phyloP scores from a whole-genome alignment of 2,888 invertebrate species.

The Cataglyphis livida region DNA sequence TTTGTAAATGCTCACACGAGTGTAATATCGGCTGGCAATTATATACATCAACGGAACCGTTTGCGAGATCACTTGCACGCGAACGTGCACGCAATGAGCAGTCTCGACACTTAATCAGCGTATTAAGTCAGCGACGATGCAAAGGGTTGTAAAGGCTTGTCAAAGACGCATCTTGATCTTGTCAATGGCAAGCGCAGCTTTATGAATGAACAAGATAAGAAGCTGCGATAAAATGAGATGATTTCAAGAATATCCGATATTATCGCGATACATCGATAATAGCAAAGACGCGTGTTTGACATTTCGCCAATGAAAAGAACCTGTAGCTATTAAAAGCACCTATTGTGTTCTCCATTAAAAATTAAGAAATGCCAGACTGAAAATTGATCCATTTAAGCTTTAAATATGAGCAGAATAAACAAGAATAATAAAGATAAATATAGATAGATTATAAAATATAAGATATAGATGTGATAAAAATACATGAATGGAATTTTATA shows the following conservation, averaged over 20 bases:
- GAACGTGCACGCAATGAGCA: slow-evolving; percentile 49
- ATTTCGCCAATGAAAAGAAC: slow-evolving; percentile 19
- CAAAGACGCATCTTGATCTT: slow-evolving; percentile 35
- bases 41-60: slow-evolving; percentile 16
- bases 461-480: background rate
- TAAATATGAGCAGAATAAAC: background rate
- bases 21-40: slow-evolving; percentile 44
- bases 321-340: background rate
- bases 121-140: slow-evolving; percentile 41
- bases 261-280: background rate
- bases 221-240: background rate
- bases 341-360: slow-evolving; percentile 15
- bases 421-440: background rate
- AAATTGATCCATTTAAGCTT: background rate
- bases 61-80: slow-evolving; percentile 33
- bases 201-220: background rate
- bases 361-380: background rate
- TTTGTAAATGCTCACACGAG: slow-evolving; percentile 13
- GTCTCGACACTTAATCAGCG: slow-evolving; percentile 43
- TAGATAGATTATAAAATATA: background rate
- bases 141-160: slow-evolving; percentile 16
- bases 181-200: background rate
- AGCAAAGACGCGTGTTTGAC: background rate
- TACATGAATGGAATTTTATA: background rate
- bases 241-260: background rate